Conservation (phyloP, 2,113 vertebrate species). For the Glaucidium brasilianum region DNA sequence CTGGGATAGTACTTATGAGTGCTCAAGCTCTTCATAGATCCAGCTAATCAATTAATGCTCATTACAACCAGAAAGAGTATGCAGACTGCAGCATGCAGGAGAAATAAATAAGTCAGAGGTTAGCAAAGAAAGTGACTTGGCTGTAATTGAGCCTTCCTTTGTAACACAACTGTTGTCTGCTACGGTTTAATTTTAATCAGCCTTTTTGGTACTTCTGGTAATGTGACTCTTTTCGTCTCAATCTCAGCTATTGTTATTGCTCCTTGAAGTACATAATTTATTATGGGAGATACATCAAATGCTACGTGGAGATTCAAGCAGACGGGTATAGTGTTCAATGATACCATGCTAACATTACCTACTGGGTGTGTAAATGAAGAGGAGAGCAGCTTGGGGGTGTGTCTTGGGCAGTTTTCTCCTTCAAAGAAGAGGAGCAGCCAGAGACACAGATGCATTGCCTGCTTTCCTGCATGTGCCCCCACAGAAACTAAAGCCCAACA, state of each 20-base stretch:
- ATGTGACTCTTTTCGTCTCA: neutral
- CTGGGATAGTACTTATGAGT: slow-evolving; percentile 86
- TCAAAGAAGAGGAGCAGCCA: neutral
- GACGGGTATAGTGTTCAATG: neutral
- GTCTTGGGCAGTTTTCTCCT: neutral
- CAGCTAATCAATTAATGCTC: slow-evolving; percentile 97
- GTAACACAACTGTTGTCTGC: slow-evolving; percentile 63
- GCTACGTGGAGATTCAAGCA: neutral
- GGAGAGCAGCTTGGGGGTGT: neutral
- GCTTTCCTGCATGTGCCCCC: neutral
- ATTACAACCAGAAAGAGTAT: slow-evolving; percentile 82
- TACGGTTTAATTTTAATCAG: slow-evolving; percentile 66
- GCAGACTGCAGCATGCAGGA: slow-evolving; percentile 64
- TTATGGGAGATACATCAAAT: neutral
- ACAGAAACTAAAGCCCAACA: neutral
- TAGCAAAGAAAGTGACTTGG: slow-evolving; percentile 62
- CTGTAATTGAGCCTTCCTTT: slow-evolving; percentile 46
- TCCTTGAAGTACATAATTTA: slow-evolving; percentile 44
- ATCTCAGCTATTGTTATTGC: slow-evolving; percentile 32
- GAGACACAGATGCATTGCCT: neutral
- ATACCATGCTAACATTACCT: neutral
- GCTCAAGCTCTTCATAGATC: slow-evolving; percentile 84
- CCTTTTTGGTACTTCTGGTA: slow-evolving; percentile 23
- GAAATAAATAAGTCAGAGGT: slow-evolving; percentile 72
- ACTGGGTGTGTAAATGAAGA: neutral